phyloP scores from a whole-genome alignment of 30 jellyfish, hydroid and myxozoan genomes.

The Euphysa ruthae region DNA sequence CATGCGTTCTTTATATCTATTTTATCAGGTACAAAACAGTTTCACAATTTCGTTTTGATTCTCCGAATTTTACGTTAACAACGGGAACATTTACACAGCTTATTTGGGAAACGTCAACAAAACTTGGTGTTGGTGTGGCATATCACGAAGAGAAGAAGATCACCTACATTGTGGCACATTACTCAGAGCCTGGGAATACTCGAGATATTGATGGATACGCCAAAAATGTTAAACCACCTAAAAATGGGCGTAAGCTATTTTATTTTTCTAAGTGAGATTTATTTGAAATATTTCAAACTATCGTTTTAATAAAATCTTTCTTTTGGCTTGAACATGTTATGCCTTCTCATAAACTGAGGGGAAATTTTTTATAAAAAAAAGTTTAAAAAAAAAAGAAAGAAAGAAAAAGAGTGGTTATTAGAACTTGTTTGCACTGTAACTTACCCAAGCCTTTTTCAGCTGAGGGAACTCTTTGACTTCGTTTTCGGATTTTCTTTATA shows the following conservation, averaged over 20 bases:
- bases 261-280: no score
- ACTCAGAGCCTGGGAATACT: conserved; percentile 25
- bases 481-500: no score
- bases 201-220: neutral
- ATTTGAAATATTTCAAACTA: neutral
- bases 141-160: conserved; percentile 11
- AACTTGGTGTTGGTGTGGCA: conserved; percentile 22
- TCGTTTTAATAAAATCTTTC: no score
- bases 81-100: conserved; percentile 12
- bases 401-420: no score
- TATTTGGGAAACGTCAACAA: conserved; percentile 6
- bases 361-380: no score
- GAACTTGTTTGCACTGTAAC: no score
- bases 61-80: neutral
- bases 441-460: no score
- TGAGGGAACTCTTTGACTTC: no score
- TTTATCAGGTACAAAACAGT: neutral
- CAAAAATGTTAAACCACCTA: conserved; percentile 18
- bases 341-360: no score
- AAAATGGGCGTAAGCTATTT: conserved; percentile 28
- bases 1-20: no score
- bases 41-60: neutral
- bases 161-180: conserved; percentile 27
- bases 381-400: no score
- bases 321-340: no score